Evolutionary conservation across 2,113 vertebrate species (phyloP), one percentile per base, ranked within the genome.

Genomic region (Trinectes maculatus): DNA sequence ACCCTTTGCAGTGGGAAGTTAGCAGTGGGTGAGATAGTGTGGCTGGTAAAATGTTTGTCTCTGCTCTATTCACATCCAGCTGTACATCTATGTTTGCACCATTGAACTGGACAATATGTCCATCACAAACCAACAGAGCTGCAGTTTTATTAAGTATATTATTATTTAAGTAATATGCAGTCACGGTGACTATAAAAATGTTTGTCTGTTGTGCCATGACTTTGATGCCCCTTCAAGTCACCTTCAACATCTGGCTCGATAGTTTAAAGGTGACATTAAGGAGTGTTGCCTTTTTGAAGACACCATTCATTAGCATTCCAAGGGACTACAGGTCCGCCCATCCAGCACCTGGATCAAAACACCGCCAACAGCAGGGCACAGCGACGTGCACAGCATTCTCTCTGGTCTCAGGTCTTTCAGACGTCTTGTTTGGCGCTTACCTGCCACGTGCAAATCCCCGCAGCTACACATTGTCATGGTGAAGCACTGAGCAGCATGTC

Each of bases 231-330:
- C 57, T 5, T 36, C 36, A 60, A 55, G 36, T 52, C 28, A 28
- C 26, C 22, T 67, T 54, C 76, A 58, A 74, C 60, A 86, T 82
- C 39, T 59, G 37, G 28, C 33, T 25, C 44, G 28, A 47, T 28
- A 48, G n/a, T 43, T 34, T 84, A 73, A n/a, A 85, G 77, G 81
- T 85, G 79, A 84, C 77, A 83, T 77, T 67, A 42, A 24, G 60
- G 43, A 70, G 28, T n/a, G 12, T n/a, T 37, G 18, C 0, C 28
- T 70, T 88, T 86, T 85, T 88, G 71, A 88, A 84, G 71, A 33
- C 57, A 26, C 65, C 67, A 19, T 28, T 66, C 60, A 87, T 90
- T 88, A 83, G 72, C 71, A 91, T 90, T 89, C 79, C 68, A 65
- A 77, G 42, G 65, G 58, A 75, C 39, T 40, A 26, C 34, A 10